phyloP scores from a whole-genome alignment of 2,113 vertebrate genomes.

The Hippocampus guttulatus region DNA sequence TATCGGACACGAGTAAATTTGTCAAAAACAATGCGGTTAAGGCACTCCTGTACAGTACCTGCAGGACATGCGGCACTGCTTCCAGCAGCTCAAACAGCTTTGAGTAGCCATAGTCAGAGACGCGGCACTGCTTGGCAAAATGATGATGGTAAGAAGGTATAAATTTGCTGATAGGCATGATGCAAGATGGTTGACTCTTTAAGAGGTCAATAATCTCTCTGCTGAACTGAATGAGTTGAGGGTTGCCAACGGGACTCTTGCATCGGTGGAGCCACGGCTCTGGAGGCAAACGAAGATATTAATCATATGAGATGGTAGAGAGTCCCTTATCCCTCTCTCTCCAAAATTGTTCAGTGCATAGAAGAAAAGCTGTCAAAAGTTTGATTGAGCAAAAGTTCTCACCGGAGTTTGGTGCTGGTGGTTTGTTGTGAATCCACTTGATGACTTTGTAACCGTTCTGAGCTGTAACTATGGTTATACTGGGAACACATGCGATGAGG shows the following conservation, averaged over 20 bases:
- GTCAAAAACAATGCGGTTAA: not conserved
- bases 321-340: not conserved
- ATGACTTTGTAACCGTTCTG: slow-evolving; percentile 96
- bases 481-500: slow-evolving; percentile 91
- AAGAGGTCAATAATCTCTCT: slow-evolving; percentile 92
- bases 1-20: not conserved
- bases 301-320: not conserved
- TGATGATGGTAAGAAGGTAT: slow-evolving; percentile 96
- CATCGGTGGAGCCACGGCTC: slow-evolving; percentile 92
- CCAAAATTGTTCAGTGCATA: not conserved
- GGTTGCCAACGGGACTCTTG: slow-evolving; percentile 93
- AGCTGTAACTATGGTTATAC: slow-evolving; percentile 87
- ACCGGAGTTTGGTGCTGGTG: slow-evolving; percentile 86
- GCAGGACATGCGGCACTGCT: slow-evolving; percentile 93
- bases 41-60: slow-evolving; percentile 65
- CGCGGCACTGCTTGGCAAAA: slow-evolving; percentile 95
- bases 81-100: slow-evolving; percentile 92
- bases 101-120: slow-evolving; percentile 94
- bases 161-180: slow-evolving; percentile 88
- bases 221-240: slow-evolving; percentile 96
- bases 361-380: not conserved
- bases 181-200: slow-evolving; percentile 83
- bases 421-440: slow-evolving; percentile 97
- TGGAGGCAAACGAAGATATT: slow-evolving; percentile 36
- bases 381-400: slow-evolving; percentile 3